These are phyloP conservation scores for Cryptoblepharus egeriae DNA, from an alignment of 2,797 vertebrate genomes.

Conservation along the genomic window DNA sequence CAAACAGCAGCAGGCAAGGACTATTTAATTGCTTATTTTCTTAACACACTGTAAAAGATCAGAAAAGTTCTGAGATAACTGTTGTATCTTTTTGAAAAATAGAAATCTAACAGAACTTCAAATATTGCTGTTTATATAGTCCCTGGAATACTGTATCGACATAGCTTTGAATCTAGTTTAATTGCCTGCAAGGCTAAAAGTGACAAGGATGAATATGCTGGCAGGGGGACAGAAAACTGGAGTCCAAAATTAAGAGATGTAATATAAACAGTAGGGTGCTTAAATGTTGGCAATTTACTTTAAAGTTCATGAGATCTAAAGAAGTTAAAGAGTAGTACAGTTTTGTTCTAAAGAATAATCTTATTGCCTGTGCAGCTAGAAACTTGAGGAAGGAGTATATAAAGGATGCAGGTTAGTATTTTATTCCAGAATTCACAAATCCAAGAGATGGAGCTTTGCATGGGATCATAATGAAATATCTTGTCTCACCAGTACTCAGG, in stretches of 20 bases:
- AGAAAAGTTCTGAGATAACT: too few species aligned
- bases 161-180: neutral
- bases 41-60: neutral
- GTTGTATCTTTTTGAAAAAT: neutral
- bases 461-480: accelerated
- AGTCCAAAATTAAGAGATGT: slow-evolving; percentile 10
- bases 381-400: neutral
- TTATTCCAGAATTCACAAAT: neutral
- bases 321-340: slow-evolving; percentile 16
- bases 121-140: neutral
- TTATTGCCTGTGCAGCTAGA: slow-evolving; percentile 20
- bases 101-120: accelerated
- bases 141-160: neutral
- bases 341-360: neutral
- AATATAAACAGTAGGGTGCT: neutral
- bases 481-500: accelerated
- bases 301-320: accelerated
- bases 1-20: accelerated
- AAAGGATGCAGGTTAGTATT: neutral
- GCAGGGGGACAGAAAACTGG: neutral
- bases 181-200: neutral
- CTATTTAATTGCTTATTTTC: accelerated
- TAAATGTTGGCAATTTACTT: accelerated
- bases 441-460: slow-evolving; percentile 23
- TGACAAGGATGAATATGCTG: neutral